phyloP scores from a whole-genome alignment of 1,140 invertebrate species.

The Dysdera silvatica region DNA sequence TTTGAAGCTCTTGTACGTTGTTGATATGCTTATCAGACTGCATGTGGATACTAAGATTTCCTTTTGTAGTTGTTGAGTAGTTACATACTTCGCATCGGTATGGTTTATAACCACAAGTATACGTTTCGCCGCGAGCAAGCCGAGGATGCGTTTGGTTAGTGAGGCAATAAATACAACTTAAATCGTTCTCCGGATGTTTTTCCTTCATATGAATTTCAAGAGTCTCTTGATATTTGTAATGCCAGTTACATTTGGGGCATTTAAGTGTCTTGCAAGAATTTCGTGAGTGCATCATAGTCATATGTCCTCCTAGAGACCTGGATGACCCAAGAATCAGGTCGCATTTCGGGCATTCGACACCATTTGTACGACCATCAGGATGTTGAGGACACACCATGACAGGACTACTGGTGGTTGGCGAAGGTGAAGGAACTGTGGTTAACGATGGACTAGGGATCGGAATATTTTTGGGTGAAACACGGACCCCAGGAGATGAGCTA shows the following conservation, averaged over 20 bases:
- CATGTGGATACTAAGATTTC: constrained; percentile 99
- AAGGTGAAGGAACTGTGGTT: constrained; percentile 26
- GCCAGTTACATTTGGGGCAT: constrained; percentile 99
- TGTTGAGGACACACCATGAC: constrained; percentile 76
- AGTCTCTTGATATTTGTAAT: constrained; percentile 99
- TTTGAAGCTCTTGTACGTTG: constrained; percentile 94
- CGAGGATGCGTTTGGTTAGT: constrained; percentile 95
- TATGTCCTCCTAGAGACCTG: constrained; percentile 34
- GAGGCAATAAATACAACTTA: constrained; percentile 94
- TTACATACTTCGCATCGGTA: constrained; percentile 97
- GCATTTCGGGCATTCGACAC: constrained; percentile 88
- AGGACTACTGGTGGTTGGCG: constrained; percentile 13
- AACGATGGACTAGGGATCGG: constrained; percentile 18
- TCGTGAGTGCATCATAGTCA: constrained; percentile 81
- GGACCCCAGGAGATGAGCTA: constrained; percentile 21
- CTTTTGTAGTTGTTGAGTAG: constrained; percentile 99
- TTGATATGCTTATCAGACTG: constrained; percentile 99
- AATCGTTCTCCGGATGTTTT: constrained; percentile 97
- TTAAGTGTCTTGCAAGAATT: constrained; percentile 99
- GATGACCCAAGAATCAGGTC: constrained; percentile 73
- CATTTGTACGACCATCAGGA: constrained; percentile 81
- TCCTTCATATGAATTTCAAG: constrained; percentile 99
- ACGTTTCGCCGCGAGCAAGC: constrained; percentile 93
- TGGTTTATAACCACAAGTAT: constrained; percentile 98
- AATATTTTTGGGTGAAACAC: constrained; percentile 22